Percentiles rank a stretch among this genome's conserved stretches.
These are phyloP conservation scores for Orthosia gothica DNA, from an alignment of 2,888 invertebrate genomes.

Conservation along the genomic window DNA sequence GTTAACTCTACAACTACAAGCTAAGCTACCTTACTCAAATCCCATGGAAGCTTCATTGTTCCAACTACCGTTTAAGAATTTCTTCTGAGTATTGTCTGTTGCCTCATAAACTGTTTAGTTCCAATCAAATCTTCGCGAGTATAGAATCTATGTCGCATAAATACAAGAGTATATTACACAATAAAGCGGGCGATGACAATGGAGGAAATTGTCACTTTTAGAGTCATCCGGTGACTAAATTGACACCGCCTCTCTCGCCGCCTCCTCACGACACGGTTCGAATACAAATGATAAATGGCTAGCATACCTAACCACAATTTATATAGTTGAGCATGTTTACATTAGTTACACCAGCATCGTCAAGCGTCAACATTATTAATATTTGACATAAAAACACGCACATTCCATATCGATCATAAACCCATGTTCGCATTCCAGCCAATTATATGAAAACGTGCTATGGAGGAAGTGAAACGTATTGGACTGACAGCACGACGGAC, in stretches of 20 bases:
- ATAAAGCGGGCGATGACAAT: constrained; percentile 63
- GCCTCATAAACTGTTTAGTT: constrained; percentile 62
- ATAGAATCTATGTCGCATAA: constrained; percentile 52
- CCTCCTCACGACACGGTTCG: constrained; percentile 69
- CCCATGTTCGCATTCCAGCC: constrained; percentile 79
- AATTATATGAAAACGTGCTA: constrained; percentile 78
- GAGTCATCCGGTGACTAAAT: constrained; percentile 81
- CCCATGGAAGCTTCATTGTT: too few species aligned
- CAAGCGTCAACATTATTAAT: constrained; percentile 31
- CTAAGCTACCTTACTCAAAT: constrained; percentile 41
- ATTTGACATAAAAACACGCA: constrained; percentile 65
- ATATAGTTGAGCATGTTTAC: constrained; percentile 19
- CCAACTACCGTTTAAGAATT: constrained; percentile 61
- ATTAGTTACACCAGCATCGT: constrained; percentile 36
- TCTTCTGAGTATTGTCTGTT: constrained; percentile 63
- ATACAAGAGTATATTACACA: constrained; percentile 45
- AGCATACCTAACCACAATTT: constrained; percentile 24
- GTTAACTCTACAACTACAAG: constrained; percentile 60
- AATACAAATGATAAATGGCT: constrained; percentile 55
- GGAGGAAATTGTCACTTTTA: constrained; percentile 84
- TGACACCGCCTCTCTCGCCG: constrained; percentile 74
- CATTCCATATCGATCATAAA: constrained; percentile 69
- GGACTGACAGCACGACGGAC: constrained; percentile 83
- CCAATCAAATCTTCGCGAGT: constrained; percentile 52
- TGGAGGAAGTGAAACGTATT: constrained; percentile 82